Conservation (phyloP, 2,888 invertebrate genomes). For the Andrena flavipes region DNA sequence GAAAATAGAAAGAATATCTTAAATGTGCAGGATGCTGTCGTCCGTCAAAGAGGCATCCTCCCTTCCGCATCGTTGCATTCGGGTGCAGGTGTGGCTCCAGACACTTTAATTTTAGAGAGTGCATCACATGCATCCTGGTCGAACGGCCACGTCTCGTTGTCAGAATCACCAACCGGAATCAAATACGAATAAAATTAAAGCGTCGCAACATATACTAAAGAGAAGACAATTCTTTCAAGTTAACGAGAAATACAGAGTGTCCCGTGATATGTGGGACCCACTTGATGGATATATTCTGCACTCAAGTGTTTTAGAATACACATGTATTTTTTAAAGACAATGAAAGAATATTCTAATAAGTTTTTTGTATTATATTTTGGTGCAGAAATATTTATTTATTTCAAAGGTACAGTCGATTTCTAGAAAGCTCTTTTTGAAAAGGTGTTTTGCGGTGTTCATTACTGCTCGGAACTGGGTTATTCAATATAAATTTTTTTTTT, state of each 20-base stretch:
- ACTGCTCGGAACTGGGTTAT: too few relatives aligned
- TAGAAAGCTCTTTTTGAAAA: too few relatives aligned
- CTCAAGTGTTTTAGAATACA: too few relatives aligned
- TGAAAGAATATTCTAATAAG: too few relatives aligned
- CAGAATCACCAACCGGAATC: slow-evolving; percentile 52
- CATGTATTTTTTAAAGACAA: too few relatives aligned
- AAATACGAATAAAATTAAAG: slow-evolving; percentile 57
- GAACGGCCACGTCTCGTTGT: slow-evolving; percentile 40
- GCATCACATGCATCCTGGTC: slow-evolving; percentile 82
- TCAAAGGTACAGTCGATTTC: too few relatives aligned
- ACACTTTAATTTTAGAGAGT: slow-evolving; percentile 83
- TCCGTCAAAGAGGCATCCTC: slow-evolving; percentile 55
- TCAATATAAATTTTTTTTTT: too few relatives aligned
- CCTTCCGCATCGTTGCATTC: slow-evolving; percentile 67
- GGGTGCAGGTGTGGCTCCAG: slow-evolving; percentile 72
- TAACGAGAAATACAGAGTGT: not conserved
- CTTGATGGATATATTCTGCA: too few relatives aligned
- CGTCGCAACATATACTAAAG: not conserved
- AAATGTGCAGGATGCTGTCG: slow-evolving; percentile 45
- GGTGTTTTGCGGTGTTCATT: too few relatives aligned
- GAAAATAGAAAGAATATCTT: slow-evolving; percentile 37
- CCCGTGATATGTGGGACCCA: too few relatives aligned
- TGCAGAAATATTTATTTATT: too few relatives aligned
- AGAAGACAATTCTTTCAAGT: not conserved
- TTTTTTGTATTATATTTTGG: too few relatives aligned